A percentile compares a stretch with the other conserved stretches of the same genome.
These are phyloP conservation scores for Galagoides demidoff DNA, from an alignment of 2,797 vertebrate genomes.

Conservation along the genomic window DNA sequence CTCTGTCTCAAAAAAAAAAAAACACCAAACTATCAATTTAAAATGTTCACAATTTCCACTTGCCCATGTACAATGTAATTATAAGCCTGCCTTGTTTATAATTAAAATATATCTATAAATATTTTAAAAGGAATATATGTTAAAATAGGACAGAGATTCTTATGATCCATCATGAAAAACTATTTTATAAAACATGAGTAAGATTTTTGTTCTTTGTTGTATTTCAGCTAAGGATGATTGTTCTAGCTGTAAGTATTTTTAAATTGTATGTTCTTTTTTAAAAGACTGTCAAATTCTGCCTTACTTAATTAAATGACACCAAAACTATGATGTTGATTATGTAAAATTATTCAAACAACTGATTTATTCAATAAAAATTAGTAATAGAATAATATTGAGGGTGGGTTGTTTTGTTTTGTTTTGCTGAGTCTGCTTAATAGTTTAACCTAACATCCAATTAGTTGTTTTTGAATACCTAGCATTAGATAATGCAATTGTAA, in stretches of 20 bases:
- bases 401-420: slow-evolving; percentile 65
- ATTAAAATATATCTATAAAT: too few species aligned
- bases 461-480: slow-evolving; percentile 47
- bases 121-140: slow-evolving; percentile 30
- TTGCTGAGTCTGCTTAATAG: not conserved
- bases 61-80: too few species aligned
- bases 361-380: slow-evolving; percentile 10
- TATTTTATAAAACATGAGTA: slow-evolving; percentile 56
- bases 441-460: slow-evolving; percentile 43
- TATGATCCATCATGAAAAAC: slow-evolving; percentile 50
- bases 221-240: slow-evolving; percentile 92
- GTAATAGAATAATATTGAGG: slow-evolving; percentile 39
- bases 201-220: slow-evolving; percentile 73
- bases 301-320: slow-evolving; percentile 61
- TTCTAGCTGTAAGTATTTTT: slow-evolving; percentile 94
- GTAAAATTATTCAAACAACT: slow-evolving; percentile 45
- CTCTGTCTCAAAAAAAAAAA: too few species aligned
- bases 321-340: slow-evolving; percentile 57
- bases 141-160: slow-evolving; percentile 59
- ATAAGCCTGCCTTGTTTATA: too few species aligned
- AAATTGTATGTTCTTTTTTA: slow-evolving; percentile 46
- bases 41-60: too few species aligned
- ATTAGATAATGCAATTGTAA: slow-evolving; percentile 56
- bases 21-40: too few species aligned
- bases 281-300: slow-evolving; percentile 28